Conservation (phyloP, 92 coral and sea anemone species). For the Parazoanthus darwini region DNA sequence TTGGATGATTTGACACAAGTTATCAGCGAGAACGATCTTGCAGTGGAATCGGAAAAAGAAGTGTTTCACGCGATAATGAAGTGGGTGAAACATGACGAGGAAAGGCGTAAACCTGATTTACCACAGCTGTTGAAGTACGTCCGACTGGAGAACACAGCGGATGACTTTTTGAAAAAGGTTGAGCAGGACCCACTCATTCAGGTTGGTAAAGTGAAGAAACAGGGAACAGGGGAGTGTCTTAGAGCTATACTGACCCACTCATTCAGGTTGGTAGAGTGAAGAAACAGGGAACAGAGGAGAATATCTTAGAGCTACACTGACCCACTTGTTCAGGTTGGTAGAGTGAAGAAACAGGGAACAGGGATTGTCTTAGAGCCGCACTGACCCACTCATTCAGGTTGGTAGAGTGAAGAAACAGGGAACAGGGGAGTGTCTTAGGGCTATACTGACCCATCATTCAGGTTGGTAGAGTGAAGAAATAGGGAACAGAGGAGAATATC, state of each 20-base stretch:
- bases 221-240: neutral
- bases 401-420: neutral
- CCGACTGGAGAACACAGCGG: slow-evolving; percentile 56
- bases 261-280: slow-evolving; percentile 19
- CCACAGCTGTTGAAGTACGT: slow-evolving; percentile 46
- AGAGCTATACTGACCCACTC: slow-evolving; percentile 18
- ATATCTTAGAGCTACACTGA: neutral
- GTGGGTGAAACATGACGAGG: slow-evolving; percentile 54
- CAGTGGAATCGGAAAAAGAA: slow-evolving; percentile 53
- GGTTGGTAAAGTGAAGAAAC: neutral
- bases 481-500: no score
- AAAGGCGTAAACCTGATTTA: slow-evolving; percentile 28
- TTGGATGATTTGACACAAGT: slow-evolving; percentile 52
- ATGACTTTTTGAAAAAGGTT: slow-evolving; percentile 43
- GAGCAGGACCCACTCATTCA: slow-evolving; percentile 44
- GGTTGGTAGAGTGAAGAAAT: neutral
- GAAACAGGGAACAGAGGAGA: neutral
- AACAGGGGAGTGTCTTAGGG: no score
- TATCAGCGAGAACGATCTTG: slow-evolving; percentile 49
- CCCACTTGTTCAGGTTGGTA: slow-evolving; percentile 39
- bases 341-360: neutral
- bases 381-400: no score
- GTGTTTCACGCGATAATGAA: slow-evolving; percentile 54
- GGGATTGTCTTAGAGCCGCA: no score
- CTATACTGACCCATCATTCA: no score